Evolutionary conservation across 1,140 invertebrate species (phyloP).

Genomic region (Halictus rubicundus): DNA sequence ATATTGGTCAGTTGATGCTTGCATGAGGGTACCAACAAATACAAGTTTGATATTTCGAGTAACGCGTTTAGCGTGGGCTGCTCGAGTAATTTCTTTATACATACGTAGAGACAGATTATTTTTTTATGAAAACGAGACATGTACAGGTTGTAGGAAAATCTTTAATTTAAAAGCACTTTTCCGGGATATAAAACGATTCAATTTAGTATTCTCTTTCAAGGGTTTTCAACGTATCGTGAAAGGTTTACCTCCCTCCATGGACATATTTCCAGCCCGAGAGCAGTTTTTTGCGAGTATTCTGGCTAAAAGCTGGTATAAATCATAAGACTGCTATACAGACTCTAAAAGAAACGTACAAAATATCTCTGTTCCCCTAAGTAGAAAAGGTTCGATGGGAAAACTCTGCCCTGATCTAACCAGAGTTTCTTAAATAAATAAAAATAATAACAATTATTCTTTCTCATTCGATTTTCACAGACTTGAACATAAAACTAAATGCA

Average conservation of each 20-base stretch:
- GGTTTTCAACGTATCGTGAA: slow-evolving; percentile 46
- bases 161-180: slow-evolving; percentile 16
- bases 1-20: too few species aligned
- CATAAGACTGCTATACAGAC: slow-evolving; percentile 73
- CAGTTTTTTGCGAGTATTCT: slow-evolving; percentile 71
- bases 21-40: too few species aligned
- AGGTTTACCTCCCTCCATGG: slow-evolving; percentile 44
- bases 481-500: too few species aligned
- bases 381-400: neutral
- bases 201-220: slow-evolving; percentile 59
- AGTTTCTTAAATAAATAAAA: neutral
- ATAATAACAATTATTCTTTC: too few species aligned
- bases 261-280: slow-evolving; percentile 70
- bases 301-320: slow-evolving; percentile 80
- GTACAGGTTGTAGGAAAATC: neutral
- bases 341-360: slow-evolving; percentile 72
- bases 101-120: too few species aligned
- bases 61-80: too few species aligned
- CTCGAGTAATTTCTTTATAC: too few species aligned
- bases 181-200: slow-evolving; percentile 35
- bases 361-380: slow-evolving; percentile 51
- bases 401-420: neutral
- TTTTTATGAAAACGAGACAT: too few species aligned
- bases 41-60: too few species aligned
- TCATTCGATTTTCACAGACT: too few species aligned